Conservation (phyloP, 2,888 invertebrate species). For the Neoitamus cyanurus region DNA sequence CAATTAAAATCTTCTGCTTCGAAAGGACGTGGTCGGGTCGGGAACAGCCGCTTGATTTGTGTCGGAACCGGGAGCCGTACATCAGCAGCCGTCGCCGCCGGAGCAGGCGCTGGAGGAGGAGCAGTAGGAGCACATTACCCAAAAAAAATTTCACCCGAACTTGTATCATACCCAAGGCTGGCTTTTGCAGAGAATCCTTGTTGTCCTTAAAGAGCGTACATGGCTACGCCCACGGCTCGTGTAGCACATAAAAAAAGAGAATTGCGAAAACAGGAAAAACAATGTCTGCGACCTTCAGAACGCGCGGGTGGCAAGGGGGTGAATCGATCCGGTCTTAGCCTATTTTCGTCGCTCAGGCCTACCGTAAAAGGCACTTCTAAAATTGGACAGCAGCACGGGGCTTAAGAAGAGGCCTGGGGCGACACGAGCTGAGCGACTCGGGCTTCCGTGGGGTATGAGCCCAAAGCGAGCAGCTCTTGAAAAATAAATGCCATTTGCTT, state of each 20-base stretch:
- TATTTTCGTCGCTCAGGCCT: slow-evolving; percentile 36
- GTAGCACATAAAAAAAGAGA: slow-evolving; percentile 29
- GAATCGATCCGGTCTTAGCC: slow-evolving; percentile 23
- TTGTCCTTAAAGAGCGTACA: slow-evolving; percentile 7
- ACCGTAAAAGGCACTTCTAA: slow-evolving; percentile 31
- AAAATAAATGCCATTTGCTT: slow-evolving; percentile 1
- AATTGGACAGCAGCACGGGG: neutral
- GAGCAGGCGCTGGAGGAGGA: neutral
- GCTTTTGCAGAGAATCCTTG: neutral
- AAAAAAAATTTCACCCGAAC: neutral
- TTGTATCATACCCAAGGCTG: neutral
- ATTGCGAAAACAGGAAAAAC: slow-evolving; percentile 16
- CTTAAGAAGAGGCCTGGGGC: neutral
- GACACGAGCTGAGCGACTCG: neutral
- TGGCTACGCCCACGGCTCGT: slow-evolving; percentile 35
- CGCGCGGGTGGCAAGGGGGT: neutral
- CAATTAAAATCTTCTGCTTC: neutral
- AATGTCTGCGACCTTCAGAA: slow-evolving; percentile 33
- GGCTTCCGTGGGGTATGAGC: neutral
- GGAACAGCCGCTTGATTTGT: neutral
- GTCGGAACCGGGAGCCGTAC: neutral
- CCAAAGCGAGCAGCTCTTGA: neutral
- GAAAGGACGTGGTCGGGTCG: neutral
- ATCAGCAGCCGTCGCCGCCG: neutral
- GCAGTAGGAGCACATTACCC: neutral